Conservation (phyloP, 2,888 invertebrate species). For the Eristalis pertinax region DNA sequence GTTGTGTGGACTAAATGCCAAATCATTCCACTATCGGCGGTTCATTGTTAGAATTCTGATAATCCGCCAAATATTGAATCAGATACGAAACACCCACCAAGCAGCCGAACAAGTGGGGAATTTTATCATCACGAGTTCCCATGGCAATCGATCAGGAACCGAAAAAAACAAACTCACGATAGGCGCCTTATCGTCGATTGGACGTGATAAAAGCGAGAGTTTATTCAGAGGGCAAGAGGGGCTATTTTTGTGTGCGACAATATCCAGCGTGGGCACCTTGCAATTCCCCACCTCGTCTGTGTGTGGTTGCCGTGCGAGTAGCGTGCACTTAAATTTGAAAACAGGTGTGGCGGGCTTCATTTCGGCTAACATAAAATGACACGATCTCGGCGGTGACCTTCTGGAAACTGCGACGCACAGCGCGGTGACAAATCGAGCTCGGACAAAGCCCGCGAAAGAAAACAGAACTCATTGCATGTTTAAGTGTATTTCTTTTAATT, state of each 20-base stretch:
- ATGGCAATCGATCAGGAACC: not conserved
- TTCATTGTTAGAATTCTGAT: not conserved
- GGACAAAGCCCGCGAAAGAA: not conserved
- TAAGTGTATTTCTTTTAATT: not conserved
- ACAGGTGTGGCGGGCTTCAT: not conserved
- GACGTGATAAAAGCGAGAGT: not conserved
- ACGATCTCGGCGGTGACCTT: not conserved
- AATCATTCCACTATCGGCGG: too few species aligned
- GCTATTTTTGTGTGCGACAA: not conserved
- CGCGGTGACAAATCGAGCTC: not conserved
- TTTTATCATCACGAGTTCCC: not conserved
- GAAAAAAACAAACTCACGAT: not conserved
- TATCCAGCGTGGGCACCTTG: not conserved
- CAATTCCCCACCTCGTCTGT: not conserved
- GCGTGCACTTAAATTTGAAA: not conserved
- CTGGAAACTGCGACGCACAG: not conserved
- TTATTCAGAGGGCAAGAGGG: not conserved
- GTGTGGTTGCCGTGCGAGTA: not conserved
- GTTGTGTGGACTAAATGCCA: too few species aligned
- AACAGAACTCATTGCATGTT: not conserved
- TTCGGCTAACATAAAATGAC: not conserved
- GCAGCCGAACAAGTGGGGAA: not conserved
- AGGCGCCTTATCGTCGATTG: not conserved
- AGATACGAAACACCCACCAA: not conserved
- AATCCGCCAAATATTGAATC: not conserved